Evolutionary conservation across 2,797 vertebrate species (phyloP), one percentile per base, ranked within the genome.

Genomic region (Astyanax mexicanus): DNA sequence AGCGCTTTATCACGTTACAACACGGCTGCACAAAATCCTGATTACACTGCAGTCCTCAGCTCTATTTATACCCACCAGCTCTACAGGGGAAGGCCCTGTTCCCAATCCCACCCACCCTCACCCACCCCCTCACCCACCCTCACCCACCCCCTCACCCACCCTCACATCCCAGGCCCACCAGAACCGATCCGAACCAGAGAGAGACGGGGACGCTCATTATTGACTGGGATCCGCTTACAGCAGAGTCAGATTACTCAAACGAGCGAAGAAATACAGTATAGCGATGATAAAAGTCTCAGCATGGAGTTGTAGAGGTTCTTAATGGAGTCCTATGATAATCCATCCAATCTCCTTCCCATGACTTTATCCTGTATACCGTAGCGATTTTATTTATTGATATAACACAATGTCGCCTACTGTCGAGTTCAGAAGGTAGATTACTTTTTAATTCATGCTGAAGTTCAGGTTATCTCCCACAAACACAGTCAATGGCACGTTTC

Each of bases 61-160:
- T 83, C 84, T 87, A 83, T 84, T 88, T 83, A 86, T 85, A 87
- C 76, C 69, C 68, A 17, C 65, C 57, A n/a, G 55, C 29, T 42
- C 75, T 78, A n/a, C n/a, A 11, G 57, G 73, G 38, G 40, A 77
- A 42, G 45, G 27, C 40, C 11, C 40, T 6, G 8, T 32, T 67
- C 51, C 32, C 45, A 47, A 35, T 42, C 82, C 74, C 58, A 74
- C 71, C 69, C 9, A n/a, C n/a, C n/a, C n/a, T n/a, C n/a, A n/a
- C 72, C 78, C 75, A 65, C 77, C 72, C 27, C 55, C 51, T 51
- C n/a, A 8, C n/a, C 74, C 58, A 73, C 71, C 69, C 7, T 79
- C 74, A 66, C 75, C 72, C 23, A n/a, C n/a, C n/a, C n/a, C n/a
- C n/a, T n/a, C n/a, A n/a, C 73, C 79, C 74, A 66, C 75, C 72